A percentile compares a stretch with the other conserved stretches of the same genome.
Conservation (phyloP, 2,113 vertebrate species). For the Connochaetes taurinus region DNA sequence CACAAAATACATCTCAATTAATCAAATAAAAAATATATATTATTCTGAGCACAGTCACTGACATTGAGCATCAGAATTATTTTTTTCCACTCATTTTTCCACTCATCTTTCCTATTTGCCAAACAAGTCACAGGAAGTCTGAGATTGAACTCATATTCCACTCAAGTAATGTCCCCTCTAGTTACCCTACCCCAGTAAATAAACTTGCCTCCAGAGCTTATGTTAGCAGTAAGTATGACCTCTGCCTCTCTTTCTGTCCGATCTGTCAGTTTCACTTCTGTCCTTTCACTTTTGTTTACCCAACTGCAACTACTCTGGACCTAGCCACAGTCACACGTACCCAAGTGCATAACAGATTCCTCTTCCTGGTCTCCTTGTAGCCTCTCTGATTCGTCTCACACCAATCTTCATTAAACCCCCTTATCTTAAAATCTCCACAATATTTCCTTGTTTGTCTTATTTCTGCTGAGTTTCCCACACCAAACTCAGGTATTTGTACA, state of each 20-base stretch:
- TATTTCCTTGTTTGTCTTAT: neutral
- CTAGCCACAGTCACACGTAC: accelerated
- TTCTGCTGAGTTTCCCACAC: neutral
- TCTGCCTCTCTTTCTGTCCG: neutral
- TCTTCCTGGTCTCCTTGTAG: accelerated
- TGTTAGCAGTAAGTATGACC: neutral
- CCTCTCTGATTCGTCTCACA: neutral
- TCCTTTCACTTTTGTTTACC: neutral
- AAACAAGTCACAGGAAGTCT: neutral
- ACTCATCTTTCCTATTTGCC: neutral
- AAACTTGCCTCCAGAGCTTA: neutral
- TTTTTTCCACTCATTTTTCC: neutral
- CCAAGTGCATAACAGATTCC: neutral
- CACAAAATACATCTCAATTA: neutral
- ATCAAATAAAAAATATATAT: neutral
- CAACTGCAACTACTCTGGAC: neutral
- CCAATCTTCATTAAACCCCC: neutral
- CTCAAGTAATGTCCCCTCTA: neutral
- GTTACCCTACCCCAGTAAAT: neutral
- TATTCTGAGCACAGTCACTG: neutral
- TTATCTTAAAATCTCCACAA: neutral
- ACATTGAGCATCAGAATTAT: neutral
- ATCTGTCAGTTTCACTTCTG: neutral
- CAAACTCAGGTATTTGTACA: neutral
- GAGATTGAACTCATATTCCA: neutral